Conservation (phyloP, 2,113 vertebrate genomes). For the Megaptera novaeangliae region DNA sequence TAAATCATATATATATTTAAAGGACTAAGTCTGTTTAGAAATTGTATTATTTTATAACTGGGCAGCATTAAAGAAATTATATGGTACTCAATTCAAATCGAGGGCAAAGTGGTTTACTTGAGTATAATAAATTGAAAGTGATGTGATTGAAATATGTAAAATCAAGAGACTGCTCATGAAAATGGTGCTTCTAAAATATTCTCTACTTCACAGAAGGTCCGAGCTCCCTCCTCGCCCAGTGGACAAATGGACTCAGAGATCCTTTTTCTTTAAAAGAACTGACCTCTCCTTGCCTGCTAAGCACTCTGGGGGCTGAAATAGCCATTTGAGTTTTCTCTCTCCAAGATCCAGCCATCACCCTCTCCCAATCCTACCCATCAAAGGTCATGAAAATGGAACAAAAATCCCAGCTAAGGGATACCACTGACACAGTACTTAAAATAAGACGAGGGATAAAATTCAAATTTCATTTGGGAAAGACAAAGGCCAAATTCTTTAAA, state of each 20-base stretch:
- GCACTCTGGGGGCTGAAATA: not conserved
- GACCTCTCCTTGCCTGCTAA: not conserved
- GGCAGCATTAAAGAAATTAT: not conserved
- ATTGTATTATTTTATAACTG: not conserved
- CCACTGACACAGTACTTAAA: not conserved
- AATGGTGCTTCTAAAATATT: not conserved
- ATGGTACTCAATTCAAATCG: not conserved
- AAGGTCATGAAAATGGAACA: not conserved
- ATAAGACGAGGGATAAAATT: not conserved
- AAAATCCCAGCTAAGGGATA: not conserved
- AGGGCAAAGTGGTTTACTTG: not conserved
- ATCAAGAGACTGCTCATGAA: not conserved
- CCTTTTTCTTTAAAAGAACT: not conserved
- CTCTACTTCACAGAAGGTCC: not conserved
- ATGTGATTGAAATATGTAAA: not conserved
- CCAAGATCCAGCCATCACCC: not conserved
- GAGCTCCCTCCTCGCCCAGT: not conserved
- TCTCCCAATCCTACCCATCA: not conserved
- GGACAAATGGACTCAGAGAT: not conserved
- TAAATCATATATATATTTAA: not conserved
- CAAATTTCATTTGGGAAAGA: not conserved
- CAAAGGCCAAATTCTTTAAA: not conserved
- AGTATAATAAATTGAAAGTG: not conserved
- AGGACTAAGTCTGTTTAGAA: not conserved
- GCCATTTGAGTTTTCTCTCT: not conserved